Percentiles rank a stretch among this genome's conserved stretches.
Evolutionary conservation across 2,888 invertebrate species (phyloP).

Genomic region (Cacoxenus indagator): DNA sequence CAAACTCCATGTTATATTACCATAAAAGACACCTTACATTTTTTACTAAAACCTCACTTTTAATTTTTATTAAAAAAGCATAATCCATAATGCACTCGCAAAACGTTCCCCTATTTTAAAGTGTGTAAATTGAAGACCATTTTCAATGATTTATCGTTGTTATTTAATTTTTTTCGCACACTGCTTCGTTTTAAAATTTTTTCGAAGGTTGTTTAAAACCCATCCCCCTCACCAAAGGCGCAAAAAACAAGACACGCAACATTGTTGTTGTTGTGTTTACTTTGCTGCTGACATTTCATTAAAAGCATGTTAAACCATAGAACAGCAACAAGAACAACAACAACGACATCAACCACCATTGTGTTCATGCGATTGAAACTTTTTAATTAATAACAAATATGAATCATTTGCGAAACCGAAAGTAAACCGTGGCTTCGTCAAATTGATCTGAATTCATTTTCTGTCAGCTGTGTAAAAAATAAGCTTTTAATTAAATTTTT

Average conservation of each 20-base stretch:
- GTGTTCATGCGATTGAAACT: conserved; percentile 40
- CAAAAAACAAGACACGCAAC: conserved; percentile 53
- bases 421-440: conserved; percentile 35
- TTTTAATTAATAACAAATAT: conserved; percentile 62
- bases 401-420: conserved; percentile 48
- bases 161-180: conserved; percentile 1
- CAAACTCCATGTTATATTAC: no score
- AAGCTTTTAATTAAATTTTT: conserved; percentile 64
- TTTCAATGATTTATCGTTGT: neutral
- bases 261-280: neutral
- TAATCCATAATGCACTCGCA: neutral
- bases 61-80: no score
- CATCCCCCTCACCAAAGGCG: conserved; percentile 33
- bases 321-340: conserved; percentile 5
- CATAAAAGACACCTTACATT: no score
- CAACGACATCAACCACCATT: conserved; percentile 32
- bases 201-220: neutral
- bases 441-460: neutral
- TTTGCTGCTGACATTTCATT: neutral
- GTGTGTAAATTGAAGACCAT: conserved; percentile 9
- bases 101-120: neutral
- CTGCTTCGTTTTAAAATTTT: neutral
- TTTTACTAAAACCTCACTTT: no score
- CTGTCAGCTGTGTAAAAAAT: conserved; percentile 33
- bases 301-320: neutral